Evolutionary conservation across 2,113 vertebrate genomes (phyloP).

Genomic region (Hippocampus guttulatus): DNA sequence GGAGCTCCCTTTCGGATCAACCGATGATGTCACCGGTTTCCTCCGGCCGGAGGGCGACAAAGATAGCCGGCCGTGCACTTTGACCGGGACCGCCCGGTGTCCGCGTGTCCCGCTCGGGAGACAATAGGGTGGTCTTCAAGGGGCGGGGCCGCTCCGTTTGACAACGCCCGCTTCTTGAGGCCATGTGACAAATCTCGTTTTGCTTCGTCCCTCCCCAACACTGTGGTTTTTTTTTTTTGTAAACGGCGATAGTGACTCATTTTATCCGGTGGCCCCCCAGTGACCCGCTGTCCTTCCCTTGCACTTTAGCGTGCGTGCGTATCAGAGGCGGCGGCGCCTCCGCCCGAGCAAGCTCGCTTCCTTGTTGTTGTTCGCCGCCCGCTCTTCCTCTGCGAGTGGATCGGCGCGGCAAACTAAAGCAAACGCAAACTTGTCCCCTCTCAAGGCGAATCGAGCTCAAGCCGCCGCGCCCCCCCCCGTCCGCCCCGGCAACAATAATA

Average conservation of each 20-base stretch:
- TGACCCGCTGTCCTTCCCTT: conserved; percentile 54
- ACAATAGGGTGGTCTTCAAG: conserved; percentile 54
- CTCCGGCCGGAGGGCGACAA: conserved; percentile 30
- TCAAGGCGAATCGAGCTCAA: conserved; percentile 58
- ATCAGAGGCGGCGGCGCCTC: conserved; percentile 33
- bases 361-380: conserved; percentile 53
- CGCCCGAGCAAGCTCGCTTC: conserved; percentile 57
- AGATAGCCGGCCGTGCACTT: conserved; percentile 33
- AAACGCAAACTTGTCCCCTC: conserved; percentile 62
- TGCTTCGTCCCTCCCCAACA: too few relatives aligned
- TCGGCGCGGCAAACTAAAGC: conserved; percentile 63
- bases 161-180: background rate
- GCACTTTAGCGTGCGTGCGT: conserved; percentile 31
- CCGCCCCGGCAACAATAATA: conserved; percentile 50
- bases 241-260: background rate
- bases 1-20: too few relatives aligned
- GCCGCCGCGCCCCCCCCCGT: conserved; percentile 18
- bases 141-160: conserved; percentile 17
- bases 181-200: background rate
- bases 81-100: conserved; percentile 41
- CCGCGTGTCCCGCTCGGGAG: conserved; percentile 3
- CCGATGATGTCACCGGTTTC: conserved; percentile 43
- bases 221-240: background rate
- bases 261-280: conserved; percentile 29
- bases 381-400: conserved; percentile 58